Conservation (phyloP, 2,113 vertebrate genomes). For the Eublepharis macularius region DNA sequence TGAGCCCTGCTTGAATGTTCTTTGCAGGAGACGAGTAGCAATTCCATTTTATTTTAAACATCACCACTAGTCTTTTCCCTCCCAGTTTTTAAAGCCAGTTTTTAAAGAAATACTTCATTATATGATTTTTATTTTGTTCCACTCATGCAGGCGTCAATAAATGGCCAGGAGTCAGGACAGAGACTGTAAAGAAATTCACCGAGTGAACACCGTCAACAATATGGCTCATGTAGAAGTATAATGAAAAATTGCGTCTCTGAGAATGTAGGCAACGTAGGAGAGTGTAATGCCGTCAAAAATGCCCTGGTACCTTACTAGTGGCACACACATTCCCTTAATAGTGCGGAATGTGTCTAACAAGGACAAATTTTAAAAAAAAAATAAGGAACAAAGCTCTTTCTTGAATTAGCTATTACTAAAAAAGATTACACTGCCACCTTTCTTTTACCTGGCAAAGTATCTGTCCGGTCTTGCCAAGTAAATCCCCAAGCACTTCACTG, state of each 20-base stretch:
- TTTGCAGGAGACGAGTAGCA: too few species aligned
- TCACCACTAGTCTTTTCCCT: accelerated
- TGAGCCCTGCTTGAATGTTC: too few species aligned
- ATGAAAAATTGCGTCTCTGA: neutral
- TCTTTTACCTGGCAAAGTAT: slow-evolving; percentile 37
- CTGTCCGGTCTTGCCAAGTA: too few species aligned
- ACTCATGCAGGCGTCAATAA: neutral
- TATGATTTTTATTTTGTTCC: neutral
- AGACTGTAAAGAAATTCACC: neutral
- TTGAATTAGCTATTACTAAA: slow-evolving; percentile 33
- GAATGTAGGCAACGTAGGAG: neutral
- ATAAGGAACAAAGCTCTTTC: slow-evolving; percentile 40
- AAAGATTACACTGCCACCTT: slow-evolving; percentile 47
- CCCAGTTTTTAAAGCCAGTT: too few species aligned
- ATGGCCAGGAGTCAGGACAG: neutral
- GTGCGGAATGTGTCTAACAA: slow-evolving; percentile 25
- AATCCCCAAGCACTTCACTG: too few species aligned
- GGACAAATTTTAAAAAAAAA: slow-evolving; percentile 9
- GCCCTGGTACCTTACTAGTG: neutral
- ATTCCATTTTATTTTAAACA: neutral
- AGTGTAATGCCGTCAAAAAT: slow-evolving; percentile 4
- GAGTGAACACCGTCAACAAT: neutral
- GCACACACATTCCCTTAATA: slow-evolving; percentile 34
- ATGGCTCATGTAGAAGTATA: neutral
- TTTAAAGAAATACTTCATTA: neutral